Base-by-base conservation (phyloP, 2,113 vertebrate species). In the Chaetura pelagica region DNA sequence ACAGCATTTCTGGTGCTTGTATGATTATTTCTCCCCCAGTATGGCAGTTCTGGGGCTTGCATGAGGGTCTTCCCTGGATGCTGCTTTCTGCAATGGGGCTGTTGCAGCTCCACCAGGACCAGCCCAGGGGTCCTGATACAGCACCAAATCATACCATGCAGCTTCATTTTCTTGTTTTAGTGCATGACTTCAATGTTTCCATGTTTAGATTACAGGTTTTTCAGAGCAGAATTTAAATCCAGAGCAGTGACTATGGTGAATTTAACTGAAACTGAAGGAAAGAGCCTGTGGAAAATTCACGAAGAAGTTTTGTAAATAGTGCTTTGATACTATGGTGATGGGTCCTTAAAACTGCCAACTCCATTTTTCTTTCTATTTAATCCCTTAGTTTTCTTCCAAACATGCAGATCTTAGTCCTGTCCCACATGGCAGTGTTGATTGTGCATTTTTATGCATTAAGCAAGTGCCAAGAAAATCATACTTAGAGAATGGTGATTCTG, bases 221-320 rank as follows among this genome's bases (percentile, higher is more conserved):
- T 89, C 51, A 80, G 55, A 83, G 32, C 23, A 80, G 46, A 62
- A 63, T 66, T 96, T 83, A 93, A 95, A 96, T 89, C 66, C 84
- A 79, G 51, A 93, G 54, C 63, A 55, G 34, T 69, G 78, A 85
- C 74, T 92, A 30, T 38, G 35, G 9, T 67, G 82, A 66, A 54
- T 90, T 96, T 90, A 90, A 85, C 67, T 7, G 11, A 96, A 97
- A 93, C 63, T 85, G 84, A 91, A 90, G 77, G 81, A 91, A 96
- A 85, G 55, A 69, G 23, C 15, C 46, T 67, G 48, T 83, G 92
- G 90, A 97, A 94, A 93, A 17, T 92, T 80, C 64, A 80, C 57
- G 61, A 84, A 86, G 61, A 67, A 74, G 93, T 91, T 96, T 94
- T 93, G 93, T 94, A 96, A 96, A 95, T 59, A 94, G 35, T 75